phyloP scores from a whole-genome alignment of 2,888 invertebrate genomes.

The Digitonthophagus gazella region DNA sequence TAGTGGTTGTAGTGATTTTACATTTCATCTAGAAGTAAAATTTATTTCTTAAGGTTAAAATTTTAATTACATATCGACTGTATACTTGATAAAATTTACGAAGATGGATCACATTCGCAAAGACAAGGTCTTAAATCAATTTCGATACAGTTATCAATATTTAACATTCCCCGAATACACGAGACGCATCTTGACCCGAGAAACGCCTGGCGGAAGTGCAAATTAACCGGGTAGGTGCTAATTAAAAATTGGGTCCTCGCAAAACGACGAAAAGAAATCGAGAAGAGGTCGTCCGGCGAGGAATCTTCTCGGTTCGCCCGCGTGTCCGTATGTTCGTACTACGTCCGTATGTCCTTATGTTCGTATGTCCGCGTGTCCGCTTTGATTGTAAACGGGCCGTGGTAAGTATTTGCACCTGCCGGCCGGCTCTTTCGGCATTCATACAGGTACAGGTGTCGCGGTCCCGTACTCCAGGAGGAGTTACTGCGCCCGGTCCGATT shows the following conservation, averaged over 20 bases:
- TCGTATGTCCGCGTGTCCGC: constrained; percentile 2
- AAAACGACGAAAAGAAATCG: not conserved
- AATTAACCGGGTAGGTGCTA: not conserved
- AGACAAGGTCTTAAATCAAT: no score
- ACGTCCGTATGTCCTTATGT: not conserved
- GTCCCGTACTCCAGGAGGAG: constrained; percentile 13
- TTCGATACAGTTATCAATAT: not conserved
- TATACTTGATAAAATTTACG: no score
- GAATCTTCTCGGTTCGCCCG: not conserved
- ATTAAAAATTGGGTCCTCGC: not conserved
- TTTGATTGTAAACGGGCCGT: constrained; percentile 15
- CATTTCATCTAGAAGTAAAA: no score
- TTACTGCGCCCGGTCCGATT: constrained; percentile 4
- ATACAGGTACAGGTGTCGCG: constrained; percentile 38
- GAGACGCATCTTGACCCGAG: not conserved
- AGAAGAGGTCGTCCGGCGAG: no score
- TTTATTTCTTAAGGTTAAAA: no score
- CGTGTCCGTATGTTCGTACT: not conserved
- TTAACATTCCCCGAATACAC: not conserved
- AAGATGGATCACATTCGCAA: not conserved
- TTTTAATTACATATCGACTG: no score
- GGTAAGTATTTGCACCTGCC: constrained; percentile 13
- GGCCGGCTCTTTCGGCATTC: constrained; percentile 28
- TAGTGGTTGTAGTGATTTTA: no score
- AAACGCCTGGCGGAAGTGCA: not conserved